Conservation (phyloP, 2,888 invertebrate species). For the Nudaria mundana region DNA sequence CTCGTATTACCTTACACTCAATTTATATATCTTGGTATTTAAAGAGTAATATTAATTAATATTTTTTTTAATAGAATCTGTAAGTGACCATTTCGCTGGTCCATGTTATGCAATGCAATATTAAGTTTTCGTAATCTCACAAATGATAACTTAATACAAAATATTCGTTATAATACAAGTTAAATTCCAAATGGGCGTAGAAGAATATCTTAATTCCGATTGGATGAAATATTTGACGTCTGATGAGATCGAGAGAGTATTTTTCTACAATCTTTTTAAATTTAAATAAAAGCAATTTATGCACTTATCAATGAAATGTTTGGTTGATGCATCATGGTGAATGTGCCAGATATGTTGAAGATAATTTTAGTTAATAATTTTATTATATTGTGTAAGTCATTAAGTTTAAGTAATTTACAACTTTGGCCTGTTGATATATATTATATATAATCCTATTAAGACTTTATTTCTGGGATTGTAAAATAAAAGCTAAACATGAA, state of each 20-base stretch:
- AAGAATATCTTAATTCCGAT: constrained; percentile 54
- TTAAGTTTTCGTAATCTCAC: constrained; percentile 58
- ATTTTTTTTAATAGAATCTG: background rate
- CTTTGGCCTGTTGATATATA: constrained; percentile 80
- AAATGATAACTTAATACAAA: constrained; percentile 57
- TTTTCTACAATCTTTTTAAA: constrained; percentile 79
- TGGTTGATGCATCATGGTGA: constrained; percentile 75
- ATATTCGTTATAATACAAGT: constrained; percentile 30
- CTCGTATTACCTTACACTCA: too few species aligned
- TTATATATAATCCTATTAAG: constrained; percentile 80
- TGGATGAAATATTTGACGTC: constrained; percentile 64
- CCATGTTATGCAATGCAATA: constrained; percentile 18
- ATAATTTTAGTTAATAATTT: constrained; percentile 81
- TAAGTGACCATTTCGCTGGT: constrained; percentile 7
- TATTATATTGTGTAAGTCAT: constrained; percentile 81
- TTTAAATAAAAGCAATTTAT: constrained; percentile 67
- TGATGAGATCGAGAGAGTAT: constrained; percentile 75
- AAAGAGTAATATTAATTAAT: too few species aligned
- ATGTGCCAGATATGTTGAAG: constrained; percentile 79
- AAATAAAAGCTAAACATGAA: constrained; percentile 74
- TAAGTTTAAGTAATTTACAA: constrained; percentile 82
- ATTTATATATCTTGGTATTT: too few species aligned
- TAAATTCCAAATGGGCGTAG: constrained; percentile 58
- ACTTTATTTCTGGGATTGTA: constrained; percentile 81
- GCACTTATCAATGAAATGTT: constrained; percentile 75